Base-by-base conservation (phyloP, 2,797 vertebrate genomes). In the Spatula clypeata region DNA sequence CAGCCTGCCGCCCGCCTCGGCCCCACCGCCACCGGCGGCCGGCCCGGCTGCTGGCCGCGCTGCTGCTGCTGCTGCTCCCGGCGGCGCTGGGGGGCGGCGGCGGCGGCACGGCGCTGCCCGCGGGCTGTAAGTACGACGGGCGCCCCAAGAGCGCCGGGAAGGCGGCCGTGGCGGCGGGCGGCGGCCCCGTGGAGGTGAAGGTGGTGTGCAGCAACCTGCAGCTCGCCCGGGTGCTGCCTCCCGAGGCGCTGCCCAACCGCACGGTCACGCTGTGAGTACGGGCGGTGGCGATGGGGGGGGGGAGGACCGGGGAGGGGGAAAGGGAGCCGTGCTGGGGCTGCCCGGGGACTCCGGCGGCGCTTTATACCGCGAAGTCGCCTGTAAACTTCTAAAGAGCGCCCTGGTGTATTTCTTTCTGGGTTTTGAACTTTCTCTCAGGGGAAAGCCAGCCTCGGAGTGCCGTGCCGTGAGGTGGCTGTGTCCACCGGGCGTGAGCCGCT, bases 201-300 rank as follows among this genome's bases (percentile, higher is more conserved):
- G 98, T 99, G 96, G 98, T 99, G 51, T 99, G 99, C 97, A 99
- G 98, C 97, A 99, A 98, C 97, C 98, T 99, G 98, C 99, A 99
- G 93, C 98, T 99, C 77, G 98, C 97, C 89, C 99, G 98, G 97
- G 98, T 99, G 96, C 91, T 99, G 58, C 98, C 99, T 26, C 97
- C 99, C 27, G 98, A 98, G 67, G 95, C 98, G 20, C 98, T 99
- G 89, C 99, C 99, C 88, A 99, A 99, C 98, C 98, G 98, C 93
- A 99, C 99, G 17, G 98, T 99, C 97, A 99, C 99, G 31, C 98
- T 99, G 99, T 99, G 97, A 99, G 99, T 99, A 99, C 80, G 71
- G 44, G 15, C 17, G 42, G 13, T 4, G 27, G 69, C 6, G 12
- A 38, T 38, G 58, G 49, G 20, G 40, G 40, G 13, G 55, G 54